These are phyloP conservation scores for Drosophila falleni DNA, from an alignment of 2,888 invertebrate genomes.

Conservation along the genomic window DNA sequence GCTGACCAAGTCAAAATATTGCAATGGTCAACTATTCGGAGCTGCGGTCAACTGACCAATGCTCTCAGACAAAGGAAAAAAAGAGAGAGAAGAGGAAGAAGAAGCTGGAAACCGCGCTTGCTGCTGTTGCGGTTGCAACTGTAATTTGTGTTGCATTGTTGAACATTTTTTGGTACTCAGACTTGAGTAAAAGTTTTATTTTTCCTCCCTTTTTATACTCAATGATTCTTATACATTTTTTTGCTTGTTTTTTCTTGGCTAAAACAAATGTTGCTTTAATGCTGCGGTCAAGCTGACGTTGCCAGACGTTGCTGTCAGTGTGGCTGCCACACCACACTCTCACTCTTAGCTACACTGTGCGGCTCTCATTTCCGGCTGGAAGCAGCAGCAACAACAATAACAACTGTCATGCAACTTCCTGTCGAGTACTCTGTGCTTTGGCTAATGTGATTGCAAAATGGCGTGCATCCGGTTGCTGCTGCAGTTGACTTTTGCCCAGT, in stretches of 20 bases:
- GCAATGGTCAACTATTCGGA: slow-evolving; percentile 74
- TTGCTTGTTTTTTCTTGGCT: slow-evolving; percentile 31
- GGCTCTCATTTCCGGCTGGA: slow-evolving; percentile 66
- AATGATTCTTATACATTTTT: not conserved
- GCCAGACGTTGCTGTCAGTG: slow-evolving; percentile 31
- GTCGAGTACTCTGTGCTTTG: slow-evolving; percentile 38
- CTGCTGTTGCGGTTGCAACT: slow-evolving; percentile 66
- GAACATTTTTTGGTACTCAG: slow-evolving; percentile 31
- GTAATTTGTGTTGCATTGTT: slow-evolving; percentile 78
- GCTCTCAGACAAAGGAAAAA: slow-evolving; percentile 3
- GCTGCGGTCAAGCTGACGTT: slow-evolving; percentile 62
- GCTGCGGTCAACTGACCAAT: slow-evolving; percentile 54
- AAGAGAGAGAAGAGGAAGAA: not conserved
- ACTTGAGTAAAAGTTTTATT: slow-evolving; percentile 38
- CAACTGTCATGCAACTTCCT: slow-evolving; percentile 61
- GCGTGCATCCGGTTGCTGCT: slow-evolving; percentile 60
- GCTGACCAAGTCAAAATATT: slow-evolving; percentile 77
- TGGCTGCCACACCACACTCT: slow-evolving; percentile 11
- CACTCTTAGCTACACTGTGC: slow-evolving; percentile 28
- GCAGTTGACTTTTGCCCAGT: slow-evolving; percentile 31
- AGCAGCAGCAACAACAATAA: slow-evolving; percentile 21
- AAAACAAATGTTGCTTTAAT: slow-evolving; percentile 80
- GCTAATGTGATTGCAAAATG: slow-evolving; percentile 78
- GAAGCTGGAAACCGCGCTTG: slow-evolving; percentile 5
- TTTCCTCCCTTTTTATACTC: not conserved